These are phyloP conservation scores for Orthonyx spaldingii DNA, from an alignment of 2,113 vertebrate genomes.

Conservation along the genomic window DNA sequence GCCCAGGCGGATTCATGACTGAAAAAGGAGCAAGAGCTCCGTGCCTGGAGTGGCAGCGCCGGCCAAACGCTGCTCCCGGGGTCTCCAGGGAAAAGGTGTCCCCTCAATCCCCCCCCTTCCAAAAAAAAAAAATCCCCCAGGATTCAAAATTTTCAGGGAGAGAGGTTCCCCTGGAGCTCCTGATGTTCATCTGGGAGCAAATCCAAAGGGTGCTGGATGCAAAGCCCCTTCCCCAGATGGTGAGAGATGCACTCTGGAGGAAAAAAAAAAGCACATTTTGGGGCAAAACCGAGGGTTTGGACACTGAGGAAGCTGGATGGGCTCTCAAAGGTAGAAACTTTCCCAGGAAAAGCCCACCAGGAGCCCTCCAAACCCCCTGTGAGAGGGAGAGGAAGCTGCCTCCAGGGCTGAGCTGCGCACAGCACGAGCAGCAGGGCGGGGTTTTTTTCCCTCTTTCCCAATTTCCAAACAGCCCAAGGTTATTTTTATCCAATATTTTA, in stretches of 20 bases:
- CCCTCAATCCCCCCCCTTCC: neutral
- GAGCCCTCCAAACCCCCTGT: neutral
- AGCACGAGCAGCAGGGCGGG: neutral
- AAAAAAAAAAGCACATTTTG: neutral
- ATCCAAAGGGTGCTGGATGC: neutral
- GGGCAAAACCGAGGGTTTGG: fast-evolving
- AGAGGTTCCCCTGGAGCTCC: neutral
- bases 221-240: neutral
- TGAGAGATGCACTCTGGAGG: neutral
- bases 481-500: neutral
- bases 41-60: neutral
- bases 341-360: neutral
- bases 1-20: neutral
- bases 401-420: neutral
- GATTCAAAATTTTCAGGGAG: neutral
- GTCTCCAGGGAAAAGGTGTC: neutral
- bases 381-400: neutral
- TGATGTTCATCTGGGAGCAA: fast-evolving
- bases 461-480: neutral
- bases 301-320: fast-evolving
- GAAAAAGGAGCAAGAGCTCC: conserved; percentile 7
- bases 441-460: neutral
- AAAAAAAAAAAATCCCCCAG: neutral
- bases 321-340: neutral
- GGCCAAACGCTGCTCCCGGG: neutral